A percentile compares a stretch with the other conserved stretches of the same genome.
Conservation (phyloP, 2,113 vertebrate species). For the Pheucticus melanocephalus region DNA sequence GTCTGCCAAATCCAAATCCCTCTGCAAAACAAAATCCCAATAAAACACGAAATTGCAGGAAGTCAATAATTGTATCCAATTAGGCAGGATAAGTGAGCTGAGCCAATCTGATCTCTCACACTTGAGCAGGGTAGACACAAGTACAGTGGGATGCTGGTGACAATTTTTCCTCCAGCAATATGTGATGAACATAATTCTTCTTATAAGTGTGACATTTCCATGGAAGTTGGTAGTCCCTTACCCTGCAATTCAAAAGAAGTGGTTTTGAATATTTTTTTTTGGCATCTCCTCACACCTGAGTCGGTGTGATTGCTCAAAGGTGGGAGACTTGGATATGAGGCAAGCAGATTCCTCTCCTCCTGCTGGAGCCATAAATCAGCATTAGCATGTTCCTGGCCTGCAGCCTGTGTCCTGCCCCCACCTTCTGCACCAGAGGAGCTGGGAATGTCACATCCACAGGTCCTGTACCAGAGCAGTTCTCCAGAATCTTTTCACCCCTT, state of each 20-base stretch:
- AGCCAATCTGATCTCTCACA: slow-evolving; percentile 6
- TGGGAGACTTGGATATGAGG: not conserved
- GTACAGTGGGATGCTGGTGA: not conserved
- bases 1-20: not conserved
- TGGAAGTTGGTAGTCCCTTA: not conserved
- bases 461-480: not conserved
- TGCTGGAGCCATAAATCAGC: not conserved
- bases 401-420: not conserved
- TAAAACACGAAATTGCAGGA: not conserved
- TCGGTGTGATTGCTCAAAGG: not conserved
- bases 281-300: not conserved
- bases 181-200: not conserved
- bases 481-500: not conserved
- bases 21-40: not conserved
- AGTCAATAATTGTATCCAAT: slow-evolving; percentile 43
- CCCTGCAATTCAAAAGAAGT: not conserved
- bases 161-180: not conserved
- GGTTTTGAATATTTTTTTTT: not conserved
- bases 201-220: not conserved
- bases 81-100: not conserved
- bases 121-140: not conserved
- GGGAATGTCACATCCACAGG: not conserved
- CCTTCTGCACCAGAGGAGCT: not conserved
- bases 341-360: not conserved
- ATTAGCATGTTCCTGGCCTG: not conserved